A percentile compares a stretch with the other conserved stretches of the same genome.
phyloP scores from a whole-genome alignment of 1,140 invertebrate species.

The Homarus americanus region DNA sequence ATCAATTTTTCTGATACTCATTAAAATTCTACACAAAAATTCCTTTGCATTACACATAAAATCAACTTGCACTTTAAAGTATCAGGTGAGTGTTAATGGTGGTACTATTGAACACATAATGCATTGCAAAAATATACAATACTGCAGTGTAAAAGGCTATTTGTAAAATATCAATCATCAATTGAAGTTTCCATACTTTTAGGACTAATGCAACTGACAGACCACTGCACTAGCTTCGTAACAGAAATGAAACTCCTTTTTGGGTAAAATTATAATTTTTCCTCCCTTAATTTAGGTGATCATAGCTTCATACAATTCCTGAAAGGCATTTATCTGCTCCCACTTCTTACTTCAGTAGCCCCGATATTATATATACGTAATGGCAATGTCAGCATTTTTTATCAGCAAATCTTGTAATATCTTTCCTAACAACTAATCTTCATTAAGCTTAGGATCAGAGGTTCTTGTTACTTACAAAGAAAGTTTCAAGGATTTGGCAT shows the following conservation, averaged over 20 bases:
- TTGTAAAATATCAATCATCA: not conserved
- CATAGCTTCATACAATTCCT: not conserved
- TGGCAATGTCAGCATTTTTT: not conserved
- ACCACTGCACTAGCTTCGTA: not conserved
- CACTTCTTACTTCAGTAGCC: not conserved
- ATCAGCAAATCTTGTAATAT: not conserved
- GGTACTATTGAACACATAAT: not conserved
- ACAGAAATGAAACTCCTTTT: not conserved
- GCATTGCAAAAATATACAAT: not conserved
- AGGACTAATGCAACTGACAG: not conserved
- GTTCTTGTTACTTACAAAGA: conserved; percentile 6
- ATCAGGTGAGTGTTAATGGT: not conserved
- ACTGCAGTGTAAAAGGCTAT: not conserved
- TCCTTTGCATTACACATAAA: not conserved
- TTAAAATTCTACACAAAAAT: not conserved
- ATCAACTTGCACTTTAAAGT: not conserved
- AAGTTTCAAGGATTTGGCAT: conserved; percentile 2
- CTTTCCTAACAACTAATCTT: not conserved
- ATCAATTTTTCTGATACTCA: not conserved
- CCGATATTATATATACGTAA: conserved; percentile 3
- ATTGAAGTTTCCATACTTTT: not conserved
- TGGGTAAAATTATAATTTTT: not conserved
- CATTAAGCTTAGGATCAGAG: not conserved
- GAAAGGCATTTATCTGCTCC: not conserved
- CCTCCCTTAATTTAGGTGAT: not conserved